Evolutionary conservation across 2,888 invertebrate genomes (phyloP).

Genomic region (Steinernema carpocapsae): DNA sequence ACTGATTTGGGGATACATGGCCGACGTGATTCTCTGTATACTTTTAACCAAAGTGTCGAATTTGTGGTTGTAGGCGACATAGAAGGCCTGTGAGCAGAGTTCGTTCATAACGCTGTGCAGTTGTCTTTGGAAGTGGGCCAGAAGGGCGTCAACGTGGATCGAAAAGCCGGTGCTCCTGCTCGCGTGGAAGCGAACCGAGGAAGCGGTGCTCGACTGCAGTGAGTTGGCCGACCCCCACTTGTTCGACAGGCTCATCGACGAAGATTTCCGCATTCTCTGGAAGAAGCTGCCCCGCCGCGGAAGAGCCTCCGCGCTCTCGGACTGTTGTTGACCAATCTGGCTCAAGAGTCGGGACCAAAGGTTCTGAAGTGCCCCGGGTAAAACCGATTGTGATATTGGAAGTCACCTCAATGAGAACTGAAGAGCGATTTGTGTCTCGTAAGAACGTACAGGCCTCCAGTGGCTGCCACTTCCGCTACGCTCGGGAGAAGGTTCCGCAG

Average conservation of each 20-base stretch:
- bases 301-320: background rate
- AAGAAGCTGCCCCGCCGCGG: background rate
- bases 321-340: background rate
- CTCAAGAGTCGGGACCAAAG: background rate
- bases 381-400: no score
- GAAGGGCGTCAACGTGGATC: constrained; percentile 4
- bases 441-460: constrained; percentile 12
- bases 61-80: constrained; percentile 30
- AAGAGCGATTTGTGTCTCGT: constrained; percentile 12
- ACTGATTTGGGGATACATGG: background rate
- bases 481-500: background rate
- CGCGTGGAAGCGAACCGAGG: background rate
- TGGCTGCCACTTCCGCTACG: constrained; percentile 8
- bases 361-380: background rate
- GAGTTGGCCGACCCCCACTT: constrained; percentile 12
- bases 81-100: constrained; percentile 29
- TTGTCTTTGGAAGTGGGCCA: constrained; percentile 19
- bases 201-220: constrained; percentile 11
- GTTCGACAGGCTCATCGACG: constrained; percentile 2
- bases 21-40: background rate
- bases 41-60: constrained; percentile 28
- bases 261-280: constrained; percentile 7
- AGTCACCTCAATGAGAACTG: constrained; percentile 1
- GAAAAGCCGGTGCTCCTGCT: constrained; percentile 9
- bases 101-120: constrained; percentile 29